Conservation (phyloP, 2,888 invertebrate genomes). For the Ecdyonurus torrentis region DNA sequence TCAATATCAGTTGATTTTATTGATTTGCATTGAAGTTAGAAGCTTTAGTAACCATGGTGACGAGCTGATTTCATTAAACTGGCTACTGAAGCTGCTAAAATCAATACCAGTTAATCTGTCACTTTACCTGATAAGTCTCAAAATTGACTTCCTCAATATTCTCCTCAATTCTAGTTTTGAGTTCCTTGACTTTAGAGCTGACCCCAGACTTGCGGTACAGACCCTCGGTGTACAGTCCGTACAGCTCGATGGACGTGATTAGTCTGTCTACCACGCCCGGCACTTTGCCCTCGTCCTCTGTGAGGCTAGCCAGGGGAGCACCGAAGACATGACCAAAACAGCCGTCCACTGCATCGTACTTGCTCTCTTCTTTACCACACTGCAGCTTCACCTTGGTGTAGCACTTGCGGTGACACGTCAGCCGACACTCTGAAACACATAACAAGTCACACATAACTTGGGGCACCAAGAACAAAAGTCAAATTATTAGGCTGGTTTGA, state of each 20-base stretch:
- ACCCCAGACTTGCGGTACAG: constrained; percentile 85
- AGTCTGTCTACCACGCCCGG: constrained; percentile 79
- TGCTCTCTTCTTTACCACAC: constrained; percentile 32
- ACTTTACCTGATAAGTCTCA: constrained; percentile 53
- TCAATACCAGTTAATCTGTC: no score
- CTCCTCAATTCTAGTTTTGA: constrained; percentile 59
- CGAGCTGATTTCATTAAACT: no score
- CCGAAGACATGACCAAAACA: constrained; percentile 50
- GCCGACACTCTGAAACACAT: constrained; percentile 65
- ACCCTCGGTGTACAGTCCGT: constrained; percentile 83
- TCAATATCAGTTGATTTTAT: no score
- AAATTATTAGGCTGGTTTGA: no score
- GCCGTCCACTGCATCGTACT: constrained; percentile 14
- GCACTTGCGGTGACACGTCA: constrained; percentile 91
- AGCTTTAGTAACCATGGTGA: no score
- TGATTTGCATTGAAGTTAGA: no score
- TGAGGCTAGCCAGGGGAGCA: constrained; percentile 54
- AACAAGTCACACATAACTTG: no score
- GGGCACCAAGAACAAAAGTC: no score
- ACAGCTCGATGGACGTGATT: constrained; percentile 78
- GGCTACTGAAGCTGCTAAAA: no score
- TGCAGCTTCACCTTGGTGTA: constrained; percentile 49
- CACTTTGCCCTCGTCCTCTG: constrained; percentile 51
- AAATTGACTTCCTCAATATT: constrained; percentile 49
- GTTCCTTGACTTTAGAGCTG: constrained; percentile 55